Base-by-base conservation (phyloP, 1,140 invertebrate species). In the Ruditapes philippinarum region DNA sequence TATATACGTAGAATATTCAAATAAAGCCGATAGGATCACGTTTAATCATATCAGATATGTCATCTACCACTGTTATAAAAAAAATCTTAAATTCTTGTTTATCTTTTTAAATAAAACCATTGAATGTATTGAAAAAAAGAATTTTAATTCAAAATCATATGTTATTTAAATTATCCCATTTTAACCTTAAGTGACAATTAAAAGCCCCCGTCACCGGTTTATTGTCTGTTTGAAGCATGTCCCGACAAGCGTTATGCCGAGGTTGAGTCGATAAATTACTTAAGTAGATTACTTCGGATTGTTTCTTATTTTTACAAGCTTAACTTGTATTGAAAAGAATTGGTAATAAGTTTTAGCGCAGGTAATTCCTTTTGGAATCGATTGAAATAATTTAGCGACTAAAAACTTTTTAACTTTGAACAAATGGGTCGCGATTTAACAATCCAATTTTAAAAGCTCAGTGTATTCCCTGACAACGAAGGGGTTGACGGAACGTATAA, bases 261-360 rank as follows among this genome's bases (percentile, higher is more conserved):
- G n/a, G 54, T 17, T 51, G 45, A 17, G 79, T 65, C 79, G 57
- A 81, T 81, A 80, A n/a, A 45, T 45, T 65, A 81, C 22, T 28
- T 81, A 81, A 81, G 54, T 40, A 40, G 79, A 62, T 81, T 81
- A 81, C 25, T 5, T 81, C 36, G 79, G 79, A 81, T 81, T 81
- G 79, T 81, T 81, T 81, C 79, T 42, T 40, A 62, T 62, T 81
- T 62, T 49, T 5, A 81, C 79, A 81, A 62, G 79, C 38, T 65
- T 81, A 65, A 78, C 14, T 60, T 38, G 33, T 42, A 45, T 81
- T 81, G n/a, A 62, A 81, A 57, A 62, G 79, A 81, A 62, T 60
- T 9, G 54, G 54, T 81, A 81, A 81, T 81, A 65, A 22, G 79
- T 42, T 80, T 81, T 62, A 62, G 40, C 31, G 54, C 38, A 81